Conservation (phyloP, 2,888 invertebrate species). For the Tricholauxania praeusta region DNA sequence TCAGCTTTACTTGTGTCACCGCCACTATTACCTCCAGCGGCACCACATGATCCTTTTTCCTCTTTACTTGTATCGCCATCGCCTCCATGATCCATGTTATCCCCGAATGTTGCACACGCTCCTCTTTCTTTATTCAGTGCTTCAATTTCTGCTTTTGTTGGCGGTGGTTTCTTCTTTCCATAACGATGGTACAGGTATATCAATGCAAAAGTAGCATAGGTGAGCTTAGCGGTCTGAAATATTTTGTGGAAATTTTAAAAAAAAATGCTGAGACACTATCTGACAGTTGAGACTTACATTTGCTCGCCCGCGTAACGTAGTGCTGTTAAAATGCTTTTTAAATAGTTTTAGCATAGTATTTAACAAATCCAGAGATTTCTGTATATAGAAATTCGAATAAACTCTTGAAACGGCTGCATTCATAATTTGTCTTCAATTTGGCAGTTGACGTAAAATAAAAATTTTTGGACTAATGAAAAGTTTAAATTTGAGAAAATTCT, state of each 20-base stretch:
- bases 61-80: not conserved
- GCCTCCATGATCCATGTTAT: not conserved
- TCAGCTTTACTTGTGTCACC: not conserved
- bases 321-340: conserved; percentile 50
- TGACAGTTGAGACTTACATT: conserved; percentile 51
- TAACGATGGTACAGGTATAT: conserved; percentile 15
- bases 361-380: too few species aligned
- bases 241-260: too few species aligned
- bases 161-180: not conserved
- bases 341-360: conserved; percentile 12
- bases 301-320: conserved; percentile 55
- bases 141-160: too few species aligned
- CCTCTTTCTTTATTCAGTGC: too few species aligned
- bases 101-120: too few species aligned
- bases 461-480: too few species aligned
- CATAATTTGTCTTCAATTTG: too few species aligned
- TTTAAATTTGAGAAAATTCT: too few species aligned
- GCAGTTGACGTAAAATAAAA: too few species aligned
- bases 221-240: conserved; percentile 22
- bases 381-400: too few species aligned
- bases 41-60: not conserved
- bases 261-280: not conserved
- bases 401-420: too few species aligned
- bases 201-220: conserved; percentile 12
- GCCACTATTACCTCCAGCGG: not conserved